Evolutionary conservation across 1,140 invertebrate species (phyloP), one percentile per base, ranked within the genome.

Genomic region (Phymastichus coffea): DNA sequence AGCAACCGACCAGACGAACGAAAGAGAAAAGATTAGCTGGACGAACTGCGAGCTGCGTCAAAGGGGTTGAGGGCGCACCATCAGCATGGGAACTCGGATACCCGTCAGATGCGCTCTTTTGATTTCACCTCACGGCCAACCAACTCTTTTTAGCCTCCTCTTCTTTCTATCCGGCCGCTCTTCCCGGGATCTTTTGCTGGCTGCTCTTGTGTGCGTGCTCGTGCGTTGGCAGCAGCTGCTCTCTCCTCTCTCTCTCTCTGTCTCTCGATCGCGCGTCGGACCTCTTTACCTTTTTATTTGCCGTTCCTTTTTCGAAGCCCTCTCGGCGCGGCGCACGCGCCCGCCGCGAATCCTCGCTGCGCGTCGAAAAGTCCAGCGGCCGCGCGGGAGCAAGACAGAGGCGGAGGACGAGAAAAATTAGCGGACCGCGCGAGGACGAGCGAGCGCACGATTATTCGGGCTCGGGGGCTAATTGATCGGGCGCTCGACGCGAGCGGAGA

Each of bases 1-100:
- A 37, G 48, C 10, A 26, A 30, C 23, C n/a, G n/a, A n/a, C n/a
- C n/a, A n/a, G n/a, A n/a, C n/a, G n/a, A n/a, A n/a, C 8, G 22
- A 20, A 20, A 25, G 53, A 49, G 20, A 20, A n/a, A 46, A 19
- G 22, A 55, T 44, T 46, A 55, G 51, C 44, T 25, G 41, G 33
- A 53, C 43, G 30, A n/a, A n/a, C n/a, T n/a, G n/a, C 43, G 35
- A 6, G 22, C n/a, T n/a, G n/a, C 51, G 43, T 60, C 51, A 54
- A 60, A 60, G 44, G 58, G 58, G 22, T 61, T 54, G 22, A 20
- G 33, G 41, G n/a, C 48, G 47, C 49, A 28, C 20, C 28, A n/a
- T n/a, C 38, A 19, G 20, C 49, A 46, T 46, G 48, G 22, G 30
- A 43, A 58, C 25, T 22, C 2, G 4, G 15, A n/a, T 20, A 19